These are phyloP conservation scores for Hyperoplus immaculatus DNA, from an alignment of 2,797 vertebrate species.

Conservation along the genomic window DNA sequence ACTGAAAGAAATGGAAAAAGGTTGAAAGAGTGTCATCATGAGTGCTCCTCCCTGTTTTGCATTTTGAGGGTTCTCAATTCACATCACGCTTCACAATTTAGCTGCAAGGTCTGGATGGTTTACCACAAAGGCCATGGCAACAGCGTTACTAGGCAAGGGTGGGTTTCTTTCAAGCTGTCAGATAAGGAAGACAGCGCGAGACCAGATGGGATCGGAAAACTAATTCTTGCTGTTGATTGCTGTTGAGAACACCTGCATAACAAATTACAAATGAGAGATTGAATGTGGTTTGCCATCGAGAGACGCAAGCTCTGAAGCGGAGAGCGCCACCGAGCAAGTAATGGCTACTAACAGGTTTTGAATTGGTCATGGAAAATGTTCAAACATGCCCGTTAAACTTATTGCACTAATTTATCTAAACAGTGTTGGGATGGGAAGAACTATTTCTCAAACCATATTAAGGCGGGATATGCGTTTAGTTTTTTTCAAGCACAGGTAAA, in stretches of 20 bases:
- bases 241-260: conserved; percentile 23
- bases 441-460: conserved; percentile 7
- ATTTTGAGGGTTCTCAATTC: conserved; percentile 77
- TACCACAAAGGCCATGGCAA: conserved; percentile 80
- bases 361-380: conserved; percentile 19
- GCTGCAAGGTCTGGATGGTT: conserved; percentile 65
- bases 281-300: neutral
- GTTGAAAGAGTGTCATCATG: conserved; percentile 23
- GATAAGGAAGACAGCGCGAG: conserved; percentile 45
- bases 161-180: conserved; percentile 49
- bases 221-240: conserved; percentile 39
- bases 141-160: conserved; percentile 75
- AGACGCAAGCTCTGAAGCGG: neutral
- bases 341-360: conserved; percentile 29
- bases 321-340: conserved; percentile 22
- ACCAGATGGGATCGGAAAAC: conserved; percentile 47
- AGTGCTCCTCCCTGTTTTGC: conserved; percentile 60
- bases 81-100: conserved; percentile 76
- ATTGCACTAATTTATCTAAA: conserved; percentile 18
- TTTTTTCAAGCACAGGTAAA: too few species aligned
- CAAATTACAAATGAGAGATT: conserved; percentile 49
- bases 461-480: neutral
- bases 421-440: neutral
- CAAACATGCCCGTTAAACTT: conserved; percentile 4
- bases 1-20: conserved; percentile 13